phyloP scores from a whole-genome alignment of 2,113 vertebrate genomes.

The Rhizomys pruinosus region DNA sequence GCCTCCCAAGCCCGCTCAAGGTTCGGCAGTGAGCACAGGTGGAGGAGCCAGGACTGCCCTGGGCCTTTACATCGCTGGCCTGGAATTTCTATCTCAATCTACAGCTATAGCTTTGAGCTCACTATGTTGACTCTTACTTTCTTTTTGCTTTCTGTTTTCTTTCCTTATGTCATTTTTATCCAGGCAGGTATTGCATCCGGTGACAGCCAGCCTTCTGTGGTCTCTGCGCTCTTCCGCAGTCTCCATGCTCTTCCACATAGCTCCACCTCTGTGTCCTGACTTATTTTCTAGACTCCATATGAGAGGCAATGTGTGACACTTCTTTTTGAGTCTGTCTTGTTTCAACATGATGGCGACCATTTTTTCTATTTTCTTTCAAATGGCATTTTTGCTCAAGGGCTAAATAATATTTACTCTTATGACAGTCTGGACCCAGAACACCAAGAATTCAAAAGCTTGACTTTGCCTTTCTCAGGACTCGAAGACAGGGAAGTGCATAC shows the following conservation, averaged over 20 bases:
- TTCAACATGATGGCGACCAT: background rate
- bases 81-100: background rate
- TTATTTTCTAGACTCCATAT: background rate
- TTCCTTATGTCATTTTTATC: background rate
- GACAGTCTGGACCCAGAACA: background rate
- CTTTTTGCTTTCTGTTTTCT: background rate
- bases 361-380: background rate
- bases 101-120: accelerated
- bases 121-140: background rate
- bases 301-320: background rate
- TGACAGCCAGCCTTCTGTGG: background rate
- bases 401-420: background rate
- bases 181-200: background rate
- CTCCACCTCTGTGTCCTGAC: background rate
- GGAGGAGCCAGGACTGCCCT: background rate
- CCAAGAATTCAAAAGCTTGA: background rate
- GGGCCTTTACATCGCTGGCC: background rate
- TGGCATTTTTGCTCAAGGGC: background rate
- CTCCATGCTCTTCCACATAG: background rate
- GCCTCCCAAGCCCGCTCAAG: background rate
- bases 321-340: background rate
- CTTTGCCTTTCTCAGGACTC: conserved; percentile 10
- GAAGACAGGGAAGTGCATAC: background rate
- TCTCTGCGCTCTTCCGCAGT: accelerated
- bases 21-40: background rate